Evolutionary conservation across 2,797 vertebrate genomes (phyloP).

Genomic region (Mionectes olivaceus): DNA sequence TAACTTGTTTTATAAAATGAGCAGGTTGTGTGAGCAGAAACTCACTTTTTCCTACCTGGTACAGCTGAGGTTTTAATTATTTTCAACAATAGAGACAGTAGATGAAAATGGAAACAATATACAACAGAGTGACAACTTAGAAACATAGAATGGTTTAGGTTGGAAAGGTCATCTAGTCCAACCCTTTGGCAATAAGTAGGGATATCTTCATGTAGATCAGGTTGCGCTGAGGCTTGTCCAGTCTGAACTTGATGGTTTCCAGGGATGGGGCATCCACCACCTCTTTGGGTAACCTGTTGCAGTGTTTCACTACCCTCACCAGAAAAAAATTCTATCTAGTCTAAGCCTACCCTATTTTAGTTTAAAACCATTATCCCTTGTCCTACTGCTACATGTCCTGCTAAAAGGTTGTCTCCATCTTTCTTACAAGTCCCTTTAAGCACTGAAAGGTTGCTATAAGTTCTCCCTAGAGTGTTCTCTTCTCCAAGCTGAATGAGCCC

Average conservation of each 20-base stretch:
- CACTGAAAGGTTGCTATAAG: neutral
- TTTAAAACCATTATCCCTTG: neutral
- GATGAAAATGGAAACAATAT: neutral
- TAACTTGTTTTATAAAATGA: neutral
- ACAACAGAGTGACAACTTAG: neutral
- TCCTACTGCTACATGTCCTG: neutral
- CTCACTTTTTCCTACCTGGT: neutral
- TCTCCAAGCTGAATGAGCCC: neutral
- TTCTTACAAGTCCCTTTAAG: neutral
- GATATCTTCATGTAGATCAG: neutral
- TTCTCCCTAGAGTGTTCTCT: neutral
- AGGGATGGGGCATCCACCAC: neutral
- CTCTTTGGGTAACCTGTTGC: too few relatives aligned
- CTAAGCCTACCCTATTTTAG: neutral
- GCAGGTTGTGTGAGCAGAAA: neutral
- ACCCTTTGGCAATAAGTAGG: neutral
- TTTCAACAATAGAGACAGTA: neutral
- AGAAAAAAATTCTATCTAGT: neutral
- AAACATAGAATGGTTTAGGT: neutral
- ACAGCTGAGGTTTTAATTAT: neutral
- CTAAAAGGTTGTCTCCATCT: neutral
- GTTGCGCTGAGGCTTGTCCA: neutral
- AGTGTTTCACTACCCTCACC: neutral
- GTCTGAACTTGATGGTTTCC: neutral
- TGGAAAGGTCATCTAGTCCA: neutral